These are phyloP conservation scores for Drosophila mojavensis DNA, from an alignment of 1,140 invertebrate species.

Conservation along the genomic window DNA sequence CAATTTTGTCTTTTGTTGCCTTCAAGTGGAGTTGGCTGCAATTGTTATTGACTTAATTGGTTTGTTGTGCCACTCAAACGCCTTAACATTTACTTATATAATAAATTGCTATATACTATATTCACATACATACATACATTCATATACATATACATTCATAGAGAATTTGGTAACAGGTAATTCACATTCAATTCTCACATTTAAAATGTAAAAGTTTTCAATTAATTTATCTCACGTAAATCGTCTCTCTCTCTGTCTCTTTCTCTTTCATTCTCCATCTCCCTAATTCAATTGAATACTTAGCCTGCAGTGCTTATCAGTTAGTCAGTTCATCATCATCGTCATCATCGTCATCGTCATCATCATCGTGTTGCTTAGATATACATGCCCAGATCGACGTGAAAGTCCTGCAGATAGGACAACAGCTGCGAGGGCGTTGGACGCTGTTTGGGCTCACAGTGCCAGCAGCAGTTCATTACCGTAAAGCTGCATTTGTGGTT, in stretches of 20 bases:
- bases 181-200: constrained; percentile 77
- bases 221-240: constrained; percentile 61
- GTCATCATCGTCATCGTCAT: constrained; percentile 10
- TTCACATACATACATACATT: constrained; percentile 22
- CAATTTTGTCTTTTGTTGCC: not conserved
- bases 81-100: constrained; percentile 38
- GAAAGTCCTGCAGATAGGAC: constrained; percentile 94
- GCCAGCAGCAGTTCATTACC: constrained; percentile 97
- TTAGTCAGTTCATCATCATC: constrained; percentile 21
- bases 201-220: constrained; percentile 75
- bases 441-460: constrained; percentile 90
- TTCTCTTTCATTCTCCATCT: not conserved
- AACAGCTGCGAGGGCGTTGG: constrained; percentile 93
- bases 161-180: constrained; percentile 64
- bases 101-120: constrained; percentile 16
- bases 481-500: constrained; percentile 87
- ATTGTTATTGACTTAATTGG: constrained; percentile 26
- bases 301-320: constrained; percentile 19
- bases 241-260: not conserved
- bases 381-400: constrained; percentile 91
- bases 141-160: constrained; percentile 16
- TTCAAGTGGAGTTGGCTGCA: not conserved
- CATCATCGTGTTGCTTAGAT: constrained; percentile 85
- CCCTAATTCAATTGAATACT: constrained; percentile 2
- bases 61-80: constrained; percentile 40